Base-by-base conservation (phyloP, 2,113 vertebrate genomes). In the Struthidea cinerea region DNA sequence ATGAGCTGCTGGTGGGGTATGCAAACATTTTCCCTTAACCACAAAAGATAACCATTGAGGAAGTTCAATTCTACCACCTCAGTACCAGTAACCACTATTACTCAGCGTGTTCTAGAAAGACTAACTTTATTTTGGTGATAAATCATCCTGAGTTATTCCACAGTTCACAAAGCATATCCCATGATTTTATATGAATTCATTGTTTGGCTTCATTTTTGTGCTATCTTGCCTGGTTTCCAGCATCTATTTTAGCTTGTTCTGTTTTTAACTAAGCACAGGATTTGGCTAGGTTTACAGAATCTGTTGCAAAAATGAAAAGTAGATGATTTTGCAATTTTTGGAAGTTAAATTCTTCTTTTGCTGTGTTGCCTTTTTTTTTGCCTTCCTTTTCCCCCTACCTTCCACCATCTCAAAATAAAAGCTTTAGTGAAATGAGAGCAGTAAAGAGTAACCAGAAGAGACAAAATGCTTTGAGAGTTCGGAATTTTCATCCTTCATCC, bases 221-320 rank as follows among this genome's bases (percentile, higher is more conserved):
- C 33, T 94, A 18, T 76, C 47, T 88, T 95, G 85, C 67, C 49
- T 82, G n/a, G 57, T 86, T 93, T 90, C 55, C 89, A 70, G 42
- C 49, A 88, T 84, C 71, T 93, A 84, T 93, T 95, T 95, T 84
- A 63, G 57, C 37, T 88, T 92, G 28, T 65, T 92, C 70, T 60
- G 44, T 59, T 94, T 94, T 89, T 91, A 94, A 80, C 69, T 75
- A 92, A 84, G 64, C n/a, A 24, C 32, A 61, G 83, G 67, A 81
- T 80, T 93, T 85, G 60, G 63, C 60, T 78, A 56, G 64, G 37
- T 87, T 89, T 89, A 78, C 57, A 71, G 28, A 84, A 84, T 94
- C 37, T 89, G 27, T 68, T 78, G 24, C 30, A 91, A 63, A 96
- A 89, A 80, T 39, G 23, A 84, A 80, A 93, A 92, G 15, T 90